These are phyloP conservation scores for Lycia hirtaria DNA, from an alignment of 2,888 invertebrate species.

Conservation along the genomic window DNA sequence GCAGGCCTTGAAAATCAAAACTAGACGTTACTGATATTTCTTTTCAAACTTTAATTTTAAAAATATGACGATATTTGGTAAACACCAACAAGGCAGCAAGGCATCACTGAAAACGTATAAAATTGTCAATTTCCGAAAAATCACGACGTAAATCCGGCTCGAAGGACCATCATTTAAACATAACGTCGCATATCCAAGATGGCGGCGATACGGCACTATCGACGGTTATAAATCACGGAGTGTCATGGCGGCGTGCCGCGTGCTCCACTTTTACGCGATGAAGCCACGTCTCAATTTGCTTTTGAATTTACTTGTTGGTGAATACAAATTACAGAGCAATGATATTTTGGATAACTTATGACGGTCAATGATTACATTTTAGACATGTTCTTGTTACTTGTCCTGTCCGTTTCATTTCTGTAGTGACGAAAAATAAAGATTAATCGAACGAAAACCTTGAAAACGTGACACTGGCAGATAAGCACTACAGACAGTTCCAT, in stretches of 20 bases:
- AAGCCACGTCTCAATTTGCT: slow-evolving; percentile 36
- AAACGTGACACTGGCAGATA: too few species aligned
- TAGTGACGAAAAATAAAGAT: too few species aligned
- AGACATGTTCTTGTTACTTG: too few species aligned
- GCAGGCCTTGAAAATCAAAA: too few species aligned
- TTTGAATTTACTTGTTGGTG: slow-evolving; percentile 18
- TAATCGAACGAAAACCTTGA: too few species aligned
- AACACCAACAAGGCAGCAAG: slow-evolving; percentile 6
- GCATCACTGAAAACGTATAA: slow-evolving; percentile 10
- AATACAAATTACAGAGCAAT: not conserved
- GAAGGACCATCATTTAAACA: slow-evolving; percentile 35
- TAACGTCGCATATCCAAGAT: slow-evolving; percentile 35
- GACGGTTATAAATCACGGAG: slow-evolving; percentile 32
- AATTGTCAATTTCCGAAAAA: slow-evolving; percentile 27
- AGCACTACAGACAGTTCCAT: too few species aligned
- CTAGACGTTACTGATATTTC: too few species aligned
- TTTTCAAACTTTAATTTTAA: not conserved
- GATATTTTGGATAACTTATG: not conserved
- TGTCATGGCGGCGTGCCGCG: slow-evolving; percentile 29
- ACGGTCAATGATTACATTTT: too few species aligned
- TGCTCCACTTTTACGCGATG: slow-evolving; percentile 32
- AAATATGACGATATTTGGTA: not conserved
- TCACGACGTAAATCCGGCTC: slow-evolving; percentile 29
- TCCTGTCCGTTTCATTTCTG: too few species aligned
- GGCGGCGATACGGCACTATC: slow-evolving; percentile 39